phyloP scores from a whole-genome alignment of 2,888 invertebrate species.

The Flexamia atlantica region DNA sequence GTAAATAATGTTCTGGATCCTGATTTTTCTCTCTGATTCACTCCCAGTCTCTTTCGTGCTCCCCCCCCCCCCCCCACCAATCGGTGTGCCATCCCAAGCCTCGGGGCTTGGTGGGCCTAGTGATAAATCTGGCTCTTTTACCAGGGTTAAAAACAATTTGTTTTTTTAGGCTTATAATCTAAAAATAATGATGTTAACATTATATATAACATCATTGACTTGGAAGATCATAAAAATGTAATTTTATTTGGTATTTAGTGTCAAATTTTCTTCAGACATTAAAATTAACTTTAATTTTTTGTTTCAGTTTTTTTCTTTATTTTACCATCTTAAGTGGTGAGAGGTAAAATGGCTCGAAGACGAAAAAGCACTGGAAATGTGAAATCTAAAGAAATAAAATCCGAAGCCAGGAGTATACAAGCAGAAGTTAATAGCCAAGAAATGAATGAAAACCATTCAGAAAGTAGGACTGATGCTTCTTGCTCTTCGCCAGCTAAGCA shows the following conservation, averaged over 20 bases:
- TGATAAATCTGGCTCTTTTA: too few species aligned
- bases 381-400: conserved; percentile 22
- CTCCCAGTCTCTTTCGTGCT: too few species aligned
- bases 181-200: not conserved
- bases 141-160: not conserved
- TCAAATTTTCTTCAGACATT: not conserved
- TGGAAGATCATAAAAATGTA: not conserved
- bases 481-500: not conserved
- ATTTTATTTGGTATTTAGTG: not conserved
- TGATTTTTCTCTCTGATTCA: too few species aligned
- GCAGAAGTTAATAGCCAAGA: not conserved
- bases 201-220: not conserved
- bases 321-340: not conserved
- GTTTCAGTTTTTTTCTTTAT: not conserved
- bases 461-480: not conserved
- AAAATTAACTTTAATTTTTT: not conserved
- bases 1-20: too few species aligned
- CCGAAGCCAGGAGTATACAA: not conserved
- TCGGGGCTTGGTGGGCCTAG: too few species aligned
- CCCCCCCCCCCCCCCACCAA: too few species aligned
- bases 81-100: too few species aligned
- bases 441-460: not conserved
- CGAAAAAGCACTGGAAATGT: conserved; percentile 36
- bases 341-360: conserved; percentile 21
- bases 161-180: not conserved